These are phyloP conservation scores for Ceryle rudis DNA, from an alignment of 2,797 vertebrate species.

Conservation along the genomic window DNA sequence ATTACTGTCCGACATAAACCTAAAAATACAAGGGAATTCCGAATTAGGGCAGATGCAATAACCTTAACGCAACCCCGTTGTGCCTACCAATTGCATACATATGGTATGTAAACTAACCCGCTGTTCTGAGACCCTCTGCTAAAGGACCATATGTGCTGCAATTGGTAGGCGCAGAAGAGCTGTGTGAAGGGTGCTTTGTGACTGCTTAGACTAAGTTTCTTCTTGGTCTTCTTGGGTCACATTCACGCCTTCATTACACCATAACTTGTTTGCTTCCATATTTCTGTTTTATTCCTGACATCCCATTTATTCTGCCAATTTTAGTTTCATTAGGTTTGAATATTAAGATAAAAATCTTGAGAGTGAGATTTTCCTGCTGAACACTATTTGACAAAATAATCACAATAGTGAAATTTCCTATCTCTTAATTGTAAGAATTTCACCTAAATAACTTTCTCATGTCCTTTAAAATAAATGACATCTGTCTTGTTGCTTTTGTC, in stretches of 20 bases:
- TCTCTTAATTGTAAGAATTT: background rate
- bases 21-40: conserved; percentile 55
- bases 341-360: background rate
- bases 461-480: background rate
- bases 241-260: background rate
- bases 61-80: conserved; percentile 49
- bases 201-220: conserved; percentile 29
- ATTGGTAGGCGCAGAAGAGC: background rate
- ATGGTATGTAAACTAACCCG: conserved; percentile 52
- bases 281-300: background rate
- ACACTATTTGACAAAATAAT: background rate
- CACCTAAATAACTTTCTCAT: background rate
- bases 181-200: conserved; percentile 26
- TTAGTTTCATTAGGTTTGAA: background rate
- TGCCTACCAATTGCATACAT: conserved; percentile 55
- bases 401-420: background rate
- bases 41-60: conserved; percentile 52
- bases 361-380: background rate
- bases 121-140: conserved; percentile 56
- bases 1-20: conserved; percentile 43
- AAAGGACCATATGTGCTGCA: conserved; percentile 50
- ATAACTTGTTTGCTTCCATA: background rate
- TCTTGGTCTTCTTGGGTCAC: conserved; percentile 40
- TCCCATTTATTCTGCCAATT: background rate
- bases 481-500: background rate